Base-by-base conservation (phyloP, 2,888 invertebrate genomes). In the Dasysyrphus tricinctus region DNA sequence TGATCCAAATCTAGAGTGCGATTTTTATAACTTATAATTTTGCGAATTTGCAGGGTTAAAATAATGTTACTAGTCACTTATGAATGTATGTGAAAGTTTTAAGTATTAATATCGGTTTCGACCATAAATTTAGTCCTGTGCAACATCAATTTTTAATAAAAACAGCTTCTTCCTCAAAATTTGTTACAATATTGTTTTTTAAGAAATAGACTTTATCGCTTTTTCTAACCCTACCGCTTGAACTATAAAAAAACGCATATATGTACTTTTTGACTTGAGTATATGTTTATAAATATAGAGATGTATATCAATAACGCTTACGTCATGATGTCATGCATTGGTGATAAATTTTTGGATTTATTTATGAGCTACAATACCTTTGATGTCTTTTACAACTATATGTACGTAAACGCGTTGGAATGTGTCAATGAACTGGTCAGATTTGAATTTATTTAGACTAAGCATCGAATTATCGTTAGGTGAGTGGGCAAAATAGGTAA, bases 261-360 rank as follows among this genome's bases (percentile, higher is more conserved):
- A 14, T 65, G 16, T 32, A 24, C 24, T 2, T 12, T 42, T 24
- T 32, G 9, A 29, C 7, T 24, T 32, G 9, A 29, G 3, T 24
- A 24, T 24, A 24, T 3, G 1, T 24, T 24, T 24, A n/a, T n/a
- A n/a, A 24, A 24, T 3, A 2, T 24, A 24, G 24, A 24, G 24
- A 24, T 24, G 24, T 32, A 54, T 73, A 73, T 77, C 49, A 77
- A 77, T 61, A 69, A 67, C 44, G 73, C 82, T 82, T 82, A 78
- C 73, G 78, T 82, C 82, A 78, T 78, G 73, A 24, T 65, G 42
- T 67, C 67, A 56, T 57, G 51, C 70, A 67, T 73, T 59, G 72
- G 47, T 59, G 65, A 73, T 77, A 77, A 73, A 37, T 67, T 80
- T 69, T 75, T 44, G 47, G 61, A 74, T 74, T 80, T 74, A 67